phyloP scores from a whole-genome alignment of 2,113 vertebrate genomes.

The Coryphaenoides rupestris region DNA sequence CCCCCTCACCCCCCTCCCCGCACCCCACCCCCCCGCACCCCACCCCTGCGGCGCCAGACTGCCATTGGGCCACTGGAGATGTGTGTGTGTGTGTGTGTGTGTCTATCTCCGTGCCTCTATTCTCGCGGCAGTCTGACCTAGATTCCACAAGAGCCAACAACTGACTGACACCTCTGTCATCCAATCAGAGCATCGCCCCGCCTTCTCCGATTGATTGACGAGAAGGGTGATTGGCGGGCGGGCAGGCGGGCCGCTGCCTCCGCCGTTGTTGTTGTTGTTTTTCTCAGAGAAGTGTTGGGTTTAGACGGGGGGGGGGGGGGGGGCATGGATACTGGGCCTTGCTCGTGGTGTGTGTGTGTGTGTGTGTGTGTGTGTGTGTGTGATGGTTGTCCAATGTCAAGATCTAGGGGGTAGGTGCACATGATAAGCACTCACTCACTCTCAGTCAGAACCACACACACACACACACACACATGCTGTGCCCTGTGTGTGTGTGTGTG shows the following conservation, averaged over 20 bases:
- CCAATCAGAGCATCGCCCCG: slow-evolving; percentile 40
- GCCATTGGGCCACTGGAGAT: slow-evolving; percentile 53
- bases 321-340: slow-evolving; percentile 54
- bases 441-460: too few species aligned
- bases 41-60: slow-evolving; percentile 43
- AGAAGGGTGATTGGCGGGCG: slow-evolving; percentile 28
- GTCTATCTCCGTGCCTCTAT: too few species aligned
- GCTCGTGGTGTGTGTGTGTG: slow-evolving; percentile 42
- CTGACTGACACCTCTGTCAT: slow-evolving; percentile 31
- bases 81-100: slow-evolving; percentile 15
- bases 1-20: too few species aligned
- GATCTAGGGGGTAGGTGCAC: slow-evolving; percentile 13
- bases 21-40: too few species aligned
- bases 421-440: too few species aligned
- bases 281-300: slow-evolving; percentile 15
- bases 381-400: slow-evolving; percentile 20
- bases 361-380: slow-evolving; percentile 25
- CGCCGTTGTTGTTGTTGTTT: neutral
- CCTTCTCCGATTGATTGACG: slow-evolving; percentile 2
- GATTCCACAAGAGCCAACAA: slow-evolving; percentile 34
- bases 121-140: slow-evolving; percentile 54
- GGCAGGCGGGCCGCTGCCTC: too few species aligned
- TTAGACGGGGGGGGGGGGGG: neutral
- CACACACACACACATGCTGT: too few species aligned
- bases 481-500: too few species aligned